These are phyloP conservation scores for Argyrosomus regius DNA, from an alignment of 2,797 vertebrate genomes.

Conservation along the genomic window DNA sequence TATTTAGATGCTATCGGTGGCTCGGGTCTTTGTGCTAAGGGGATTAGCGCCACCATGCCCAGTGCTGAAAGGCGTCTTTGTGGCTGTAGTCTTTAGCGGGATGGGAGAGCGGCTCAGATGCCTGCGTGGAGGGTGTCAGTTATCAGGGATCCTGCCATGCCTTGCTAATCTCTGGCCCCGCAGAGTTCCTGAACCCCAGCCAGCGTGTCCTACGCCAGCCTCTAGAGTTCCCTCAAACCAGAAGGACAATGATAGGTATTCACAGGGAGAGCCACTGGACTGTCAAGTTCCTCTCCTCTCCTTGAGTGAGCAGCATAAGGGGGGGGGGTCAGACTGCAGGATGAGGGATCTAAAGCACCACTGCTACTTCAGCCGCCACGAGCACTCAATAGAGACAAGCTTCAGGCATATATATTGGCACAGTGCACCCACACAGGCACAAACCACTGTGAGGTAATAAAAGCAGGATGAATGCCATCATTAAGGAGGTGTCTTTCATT, in stretches of 20 bases:
- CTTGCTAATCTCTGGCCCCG: constrained; percentile 85
- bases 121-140: constrained; percentile 84
- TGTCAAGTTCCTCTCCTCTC: constrained; percentile 69
- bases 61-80: constrained; percentile 80
- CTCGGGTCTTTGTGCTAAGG: constrained; percentile 78
- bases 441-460: constrained; percentile 28
- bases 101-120: constrained; percentile 78
- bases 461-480: constrained; percentile 35
- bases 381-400: constrained; percentile 42
- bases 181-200: constrained; percentile 83
- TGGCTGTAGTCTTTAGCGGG: constrained; percentile 79
- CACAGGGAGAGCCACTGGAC: constrained; percentile 75
- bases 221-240: constrained; percentile 75
- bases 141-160: constrained; percentile 85
- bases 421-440: constrained; percentile 26
- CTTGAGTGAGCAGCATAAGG: constrained; percentile 69
- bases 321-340: constrained; percentile 38
- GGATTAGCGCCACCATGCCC: constrained; percentile 82
- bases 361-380: constrained; percentile 19
- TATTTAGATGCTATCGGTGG: constrained; percentile 86
- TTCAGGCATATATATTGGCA: constrained; percentile 39
- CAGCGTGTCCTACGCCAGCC: constrained; percentile 75
- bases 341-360: constrained; percentile 45
- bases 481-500: constrained; percentile 6
- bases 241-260: constrained; percentile 84